Percentiles rank a stretch among this genome's conserved stretches.
These are phyloP conservation scores for Psittacula derbiana DNA, from an alignment of 2,797 vertebrate species.

Conservation along the genomic window DNA sequence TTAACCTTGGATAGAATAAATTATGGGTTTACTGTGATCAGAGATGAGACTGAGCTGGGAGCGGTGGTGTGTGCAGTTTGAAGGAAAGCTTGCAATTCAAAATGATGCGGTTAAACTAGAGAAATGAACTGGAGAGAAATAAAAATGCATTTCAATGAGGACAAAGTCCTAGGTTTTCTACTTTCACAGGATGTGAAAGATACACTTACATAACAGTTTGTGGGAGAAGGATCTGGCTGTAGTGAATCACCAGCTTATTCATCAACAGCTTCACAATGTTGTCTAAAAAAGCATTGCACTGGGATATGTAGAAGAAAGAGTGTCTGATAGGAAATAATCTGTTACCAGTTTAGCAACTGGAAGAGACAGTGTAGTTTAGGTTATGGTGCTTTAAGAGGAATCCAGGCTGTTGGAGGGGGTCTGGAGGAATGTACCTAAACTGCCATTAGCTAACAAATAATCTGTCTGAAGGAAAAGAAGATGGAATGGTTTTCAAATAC, in stretches of 20 bases:
- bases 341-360: neutral
- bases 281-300: conserved; percentile 19
- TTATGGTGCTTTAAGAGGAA: neutral
- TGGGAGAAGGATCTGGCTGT: conserved; percentile 41
- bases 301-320: neutral
- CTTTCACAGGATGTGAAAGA: conserved; percentile 32
- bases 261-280: conserved; percentile 30
- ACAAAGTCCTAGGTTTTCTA: neutral
- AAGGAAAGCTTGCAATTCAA: neutral
- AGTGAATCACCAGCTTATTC: conserved; percentile 63
- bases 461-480: neutral
- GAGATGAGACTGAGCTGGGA: neutral
- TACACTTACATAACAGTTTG: conserved; percentile 52
- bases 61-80: neutral
- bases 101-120: neutral
- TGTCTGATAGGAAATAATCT: neutral
- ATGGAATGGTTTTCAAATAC: neutral
- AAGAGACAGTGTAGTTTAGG: neutral
- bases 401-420: neutral
- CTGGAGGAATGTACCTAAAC: neutral
- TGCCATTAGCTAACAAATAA: neutral
- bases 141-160: neutral
- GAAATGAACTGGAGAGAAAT: neutral
- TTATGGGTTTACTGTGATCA: neutral
- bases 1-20: neutral